Evolutionary conservation across 2,888 invertebrate genomes (phyloP), one percentile per base, ranked within the genome.

Genomic region (Phania funesta): DNA sequence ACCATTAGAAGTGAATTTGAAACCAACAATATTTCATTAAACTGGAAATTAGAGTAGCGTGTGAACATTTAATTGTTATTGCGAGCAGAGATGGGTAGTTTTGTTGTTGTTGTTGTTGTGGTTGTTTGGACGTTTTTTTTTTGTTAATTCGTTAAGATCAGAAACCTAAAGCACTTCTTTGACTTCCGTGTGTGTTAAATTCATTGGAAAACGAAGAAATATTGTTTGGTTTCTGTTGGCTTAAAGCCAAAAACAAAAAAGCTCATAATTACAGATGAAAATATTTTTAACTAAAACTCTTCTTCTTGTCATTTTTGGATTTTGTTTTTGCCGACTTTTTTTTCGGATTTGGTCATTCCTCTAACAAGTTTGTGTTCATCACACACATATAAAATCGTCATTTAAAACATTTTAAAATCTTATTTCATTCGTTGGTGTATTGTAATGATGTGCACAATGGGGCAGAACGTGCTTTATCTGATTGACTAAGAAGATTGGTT

Each of bases 41-140:
- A 68, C 56, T 76, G 65, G 73, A 64, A 77, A 70, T 58, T 16
- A 58, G 73, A 82, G 81, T 70, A 82, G 77, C 81, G 81, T 82
- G 81, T 82, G 81, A 82, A 82, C 68, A 58, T 74, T 68, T 54
- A 67, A 77, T 54, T 65, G 35, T 71, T 62, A 62, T 44, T 52
- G 29, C 44, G 20, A 29, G 24, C 16, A 48, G 4, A 54, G 7
- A 35, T 24, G n/a, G 18, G 54, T 58, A 32, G 50, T 67, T n/a
- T 56, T 46, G 35, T 62, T 70, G 13, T 24, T 22, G 22, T 11
- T 50, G 22, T 41, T 22, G 54, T 44, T 41, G 44, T 22, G 9
- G 13, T 75, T n/a, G n/a, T n/a, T n/a, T n/a, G n/a, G n/a, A n/a
- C n/a, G n/a, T n/a, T n/a, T n/a, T n/a, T n/a, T n/a, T 46, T 67